Conservation (phyloP, 2,797 vertebrate genomes). For the Halcyon smyrnensis region DNA sequence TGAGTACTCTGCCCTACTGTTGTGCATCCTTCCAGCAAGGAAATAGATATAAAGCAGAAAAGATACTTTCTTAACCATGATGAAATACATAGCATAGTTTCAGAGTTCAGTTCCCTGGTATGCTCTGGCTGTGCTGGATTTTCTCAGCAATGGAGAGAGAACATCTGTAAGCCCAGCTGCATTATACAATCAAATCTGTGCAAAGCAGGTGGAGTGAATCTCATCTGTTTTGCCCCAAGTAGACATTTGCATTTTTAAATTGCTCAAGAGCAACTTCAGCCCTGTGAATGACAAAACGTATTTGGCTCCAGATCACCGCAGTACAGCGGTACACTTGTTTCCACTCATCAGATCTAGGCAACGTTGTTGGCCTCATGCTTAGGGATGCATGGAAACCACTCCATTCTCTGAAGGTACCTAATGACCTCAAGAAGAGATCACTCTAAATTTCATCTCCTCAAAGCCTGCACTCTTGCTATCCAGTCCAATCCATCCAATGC, state of each 20-base stretch:
- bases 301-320: not conserved
- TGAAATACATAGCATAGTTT: not conserved
- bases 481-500: not conserved
- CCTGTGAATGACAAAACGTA: not conserved
- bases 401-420: not conserved
- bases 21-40: not conserved
- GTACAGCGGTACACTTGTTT: not conserved
- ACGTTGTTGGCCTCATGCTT: not conserved
- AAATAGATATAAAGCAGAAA: not conserved
- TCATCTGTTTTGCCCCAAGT: not conserved
- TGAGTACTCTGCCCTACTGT: not conserved
- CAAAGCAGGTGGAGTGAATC: not conserved
- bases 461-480: not conserved
- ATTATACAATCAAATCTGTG: not conserved
- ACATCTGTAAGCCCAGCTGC: not conserved
- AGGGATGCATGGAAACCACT: not conserved
- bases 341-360: not conserved
- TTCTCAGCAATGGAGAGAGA: not conserved
- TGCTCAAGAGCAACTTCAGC: not conserved
- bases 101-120: not conserved
- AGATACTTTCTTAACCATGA: not conserved
- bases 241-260: conserved; percentile 8
- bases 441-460: not conserved
- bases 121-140: not conserved
- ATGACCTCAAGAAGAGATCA: not conserved